These are phyloP conservation scores for Mamestra configurata DNA, from an alignment of 1,140 invertebrate genomes.

Conservation along the genomic window DNA sequence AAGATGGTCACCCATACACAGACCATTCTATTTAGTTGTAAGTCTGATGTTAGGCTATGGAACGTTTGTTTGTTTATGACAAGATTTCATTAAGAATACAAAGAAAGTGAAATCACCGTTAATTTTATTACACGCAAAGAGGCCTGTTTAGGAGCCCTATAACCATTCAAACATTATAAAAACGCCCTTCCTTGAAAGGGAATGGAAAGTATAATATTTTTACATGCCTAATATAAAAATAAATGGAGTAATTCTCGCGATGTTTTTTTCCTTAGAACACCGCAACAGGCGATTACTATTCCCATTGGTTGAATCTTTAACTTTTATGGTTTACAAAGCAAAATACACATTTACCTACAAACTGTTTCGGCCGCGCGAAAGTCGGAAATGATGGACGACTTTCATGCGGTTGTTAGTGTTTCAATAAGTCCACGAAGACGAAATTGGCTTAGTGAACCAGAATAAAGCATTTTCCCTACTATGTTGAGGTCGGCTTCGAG, in stretches of 20 bases:
- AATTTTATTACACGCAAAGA: slow-evolving; percentile 19
- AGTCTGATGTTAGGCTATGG: too few relatives aligned
- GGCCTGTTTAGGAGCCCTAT: not conserved
- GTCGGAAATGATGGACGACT: too few relatives aligned
- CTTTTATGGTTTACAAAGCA: not conserved
- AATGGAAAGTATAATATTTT: slow-evolving; percentile 32
- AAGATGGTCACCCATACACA: too few relatives aligned
- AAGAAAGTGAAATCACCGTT: slow-evolving; percentile 1
- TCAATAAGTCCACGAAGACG: too few relatives aligned
- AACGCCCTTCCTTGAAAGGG: slow-evolving; percentile 5
- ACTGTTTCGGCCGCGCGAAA: not conserved
- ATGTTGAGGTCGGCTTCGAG: too few relatives aligned
- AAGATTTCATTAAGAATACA: slow-evolving; percentile 2
- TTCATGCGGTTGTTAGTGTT: too few relatives aligned
- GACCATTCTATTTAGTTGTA: too few relatives aligned
- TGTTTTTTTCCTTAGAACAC: slow-evolving; percentile 14
- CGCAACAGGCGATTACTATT: slow-evolving; percentile 1
- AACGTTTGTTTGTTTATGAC: not conserved
- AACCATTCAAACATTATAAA: slow-evolving; percentile 18
- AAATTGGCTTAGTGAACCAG: too few relatives aligned
- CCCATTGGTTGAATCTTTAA: slow-evolving; percentile 16
- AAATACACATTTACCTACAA: not conserved
- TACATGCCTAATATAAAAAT: slow-evolving; percentile 29
- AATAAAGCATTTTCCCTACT: too few relatives aligned
- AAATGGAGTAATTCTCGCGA: not conserved